Conservation (phyloP, 2,797 vertebrate species). For the Adrianichthys oophorus region DNA sequence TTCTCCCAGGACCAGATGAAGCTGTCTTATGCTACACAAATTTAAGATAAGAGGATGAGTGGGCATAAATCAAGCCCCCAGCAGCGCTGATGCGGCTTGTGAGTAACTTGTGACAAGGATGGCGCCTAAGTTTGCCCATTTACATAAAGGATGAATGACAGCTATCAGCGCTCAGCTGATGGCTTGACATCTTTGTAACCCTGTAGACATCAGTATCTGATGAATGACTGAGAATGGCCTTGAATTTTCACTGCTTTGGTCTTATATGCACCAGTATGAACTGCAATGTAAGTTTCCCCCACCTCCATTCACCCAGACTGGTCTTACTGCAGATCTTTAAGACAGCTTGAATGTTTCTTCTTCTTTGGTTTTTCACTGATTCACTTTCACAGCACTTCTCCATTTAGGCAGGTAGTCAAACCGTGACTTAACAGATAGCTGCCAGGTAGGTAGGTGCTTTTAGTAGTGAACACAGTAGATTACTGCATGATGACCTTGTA, state of each 20-base stretch:
- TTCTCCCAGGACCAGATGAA: conserved; percentile 65
- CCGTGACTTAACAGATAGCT: conserved; percentile 64
- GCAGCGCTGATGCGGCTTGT: conserved; percentile 32
- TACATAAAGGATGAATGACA: conserved; percentile 71
- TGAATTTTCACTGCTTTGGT: conserved; percentile 77
- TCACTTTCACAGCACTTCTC: conserved; percentile 42
- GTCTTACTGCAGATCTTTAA: conserved; percentile 77
- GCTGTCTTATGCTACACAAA: conserved; percentile 47
- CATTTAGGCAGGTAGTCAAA: conserved; percentile 59
- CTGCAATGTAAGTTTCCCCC: conserved; percentile 69
- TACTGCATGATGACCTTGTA: conserved; percentile 75
- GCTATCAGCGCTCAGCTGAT: conserved; percentile 63
- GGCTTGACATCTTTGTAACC: conserved; percentile 67
- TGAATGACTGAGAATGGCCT: conserved; percentile 78
- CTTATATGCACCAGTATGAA: conserved; percentile 70
- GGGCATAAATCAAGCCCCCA: conserved; percentile 49
- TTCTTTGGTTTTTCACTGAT: conserved; percentile 59
- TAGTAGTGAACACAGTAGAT: conserved; percentile 56
- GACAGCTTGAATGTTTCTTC: conserved; percentile 80
- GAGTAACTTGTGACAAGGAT: conserved; percentile 52
- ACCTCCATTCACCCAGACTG: conserved; percentile 66
- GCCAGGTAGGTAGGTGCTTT: conserved; percentile 62
- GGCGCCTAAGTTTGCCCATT: conserved; percentile 52
- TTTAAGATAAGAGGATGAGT: conserved; percentile 47
- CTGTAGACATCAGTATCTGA: conserved; percentile 78